Percentiles rank a stretch among this genome's conserved stretches.
Conservation (phyloP, 2,888 invertebrate species). For the Cantharis nigra region DNA sequence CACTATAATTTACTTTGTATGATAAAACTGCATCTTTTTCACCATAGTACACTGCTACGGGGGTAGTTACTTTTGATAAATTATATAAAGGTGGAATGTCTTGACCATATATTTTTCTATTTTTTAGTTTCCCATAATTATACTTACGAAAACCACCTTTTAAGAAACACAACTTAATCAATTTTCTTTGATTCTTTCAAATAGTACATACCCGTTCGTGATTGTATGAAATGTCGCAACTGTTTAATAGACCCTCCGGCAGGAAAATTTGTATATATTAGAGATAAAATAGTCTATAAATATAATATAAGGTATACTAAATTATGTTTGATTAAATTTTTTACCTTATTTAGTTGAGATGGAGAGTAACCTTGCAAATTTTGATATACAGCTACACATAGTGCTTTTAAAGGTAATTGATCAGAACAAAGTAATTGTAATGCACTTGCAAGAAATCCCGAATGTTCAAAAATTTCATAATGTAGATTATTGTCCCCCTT, state of each 20-base stretch:
- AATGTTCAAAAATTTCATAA: too few species aligned
- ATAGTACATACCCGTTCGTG: conserved; percentile 48
- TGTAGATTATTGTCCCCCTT: too few species aligned
- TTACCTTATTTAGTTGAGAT: too few species aligned
- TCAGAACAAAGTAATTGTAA: too few species aligned
- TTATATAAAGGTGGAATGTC: neutral
- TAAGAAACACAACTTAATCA: neutral
- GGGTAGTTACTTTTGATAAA: neutral
- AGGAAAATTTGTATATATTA: conserved; percentile 35
- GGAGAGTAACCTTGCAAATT: too few species aligned
- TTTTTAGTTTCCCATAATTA: neutral
- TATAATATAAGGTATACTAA: neutral
- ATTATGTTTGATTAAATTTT: too few species aligned
- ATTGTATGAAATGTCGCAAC: conserved; percentile 59
- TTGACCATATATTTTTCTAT: neutral
- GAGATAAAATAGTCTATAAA: conserved; percentile 19
- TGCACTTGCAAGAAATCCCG: too few species aligned
- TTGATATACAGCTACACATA: too few species aligned
- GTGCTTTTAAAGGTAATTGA: too few species aligned
- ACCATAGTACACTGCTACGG: neutral
- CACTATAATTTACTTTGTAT: neutral
- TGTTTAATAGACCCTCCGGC: conserved; percentile 56
- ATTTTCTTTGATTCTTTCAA: too few species aligned
- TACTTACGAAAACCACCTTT: conserved; percentile 3
- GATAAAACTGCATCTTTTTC: neutral